Base-by-base conservation (phyloP, 2,797 vertebrate genomes). In the Microctenopoma lineatum region DNA sequence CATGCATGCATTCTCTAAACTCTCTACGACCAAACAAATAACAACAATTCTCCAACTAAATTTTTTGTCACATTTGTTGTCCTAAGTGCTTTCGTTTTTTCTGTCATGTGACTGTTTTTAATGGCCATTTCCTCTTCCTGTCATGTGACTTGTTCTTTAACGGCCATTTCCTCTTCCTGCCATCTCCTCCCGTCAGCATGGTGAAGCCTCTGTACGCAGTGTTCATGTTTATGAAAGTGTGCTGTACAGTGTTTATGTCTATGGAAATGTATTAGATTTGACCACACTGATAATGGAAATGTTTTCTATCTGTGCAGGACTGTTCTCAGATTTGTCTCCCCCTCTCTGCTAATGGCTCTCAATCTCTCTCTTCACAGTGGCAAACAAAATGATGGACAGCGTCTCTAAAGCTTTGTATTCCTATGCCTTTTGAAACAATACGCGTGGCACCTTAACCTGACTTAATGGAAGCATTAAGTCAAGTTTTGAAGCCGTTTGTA, bases 1-100 rank as follows among this genome's bases (percentile, higher is more conserved):
- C 95, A 95, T 95, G 96, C 97, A 97, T 98, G 97, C 94, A 90
- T 95, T 92, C 93, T 91, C 90, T 93, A 87, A 92, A 94, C 95
- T 95, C 92, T 96, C 88, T 90, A 85, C 65, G 80, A 92, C 88
- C 90, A 88, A 94, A 93, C 91, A 87, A 93, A 90, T 93, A 95
- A 93, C 85, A 91, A 90, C 88, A 79, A 87, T 87, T 81, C 83
- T 92, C 89, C 70, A 84, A 92, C 90, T 93, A 92, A 95, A 92
- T 90, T 92, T 92, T 92, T 88, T 92, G 94, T 96, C 92, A 93
- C 92, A 94, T 95, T 82, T 93, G 95, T 95, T 89, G 95, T 98
- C 94, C 92, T 88, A 86, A 92, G 93, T 97, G 94, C 89, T 94
- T 96, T 96, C 88, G 87, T 93, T 80, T 88, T 83, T 84, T 93